Evolutionary conservation across 1,140 invertebrate genomes (phyloP).

Genomic region (Coptotermes formosanus): DNA sequence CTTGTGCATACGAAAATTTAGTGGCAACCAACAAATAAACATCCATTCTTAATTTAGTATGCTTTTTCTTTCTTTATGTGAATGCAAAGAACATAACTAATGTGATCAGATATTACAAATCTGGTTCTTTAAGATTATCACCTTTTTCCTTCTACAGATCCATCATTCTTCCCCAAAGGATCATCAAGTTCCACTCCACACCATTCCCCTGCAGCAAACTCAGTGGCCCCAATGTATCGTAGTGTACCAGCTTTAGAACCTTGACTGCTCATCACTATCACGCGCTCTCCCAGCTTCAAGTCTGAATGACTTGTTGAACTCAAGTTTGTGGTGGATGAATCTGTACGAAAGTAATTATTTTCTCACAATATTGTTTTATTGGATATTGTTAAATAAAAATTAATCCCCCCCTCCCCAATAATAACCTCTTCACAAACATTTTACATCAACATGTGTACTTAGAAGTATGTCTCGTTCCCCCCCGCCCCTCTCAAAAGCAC

Average conservation of each 20-base stretch:
- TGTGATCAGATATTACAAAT: background rate
- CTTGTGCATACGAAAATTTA: background rate
- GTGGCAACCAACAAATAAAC: background rate
- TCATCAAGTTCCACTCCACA: slow-evolving; percentile 94
- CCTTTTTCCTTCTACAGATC: slow-evolving; percentile 73
- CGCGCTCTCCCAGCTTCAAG: slow-evolving; percentile 82
- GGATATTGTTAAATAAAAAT: no score
- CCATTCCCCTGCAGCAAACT: slow-evolving; percentile 91
- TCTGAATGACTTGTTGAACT: slow-evolving; percentile 44
- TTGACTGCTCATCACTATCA: slow-evolving; percentile 83
- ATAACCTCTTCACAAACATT: no score
- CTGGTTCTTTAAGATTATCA: background rate
- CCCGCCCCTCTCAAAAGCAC: no score
- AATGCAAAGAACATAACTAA: background rate
- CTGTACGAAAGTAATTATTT: background rate
- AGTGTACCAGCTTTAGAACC: slow-evolving; percentile 87
- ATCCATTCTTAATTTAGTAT: background rate
- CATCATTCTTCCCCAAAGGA: slow-evolving; percentile 92
- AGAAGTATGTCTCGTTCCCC: no score
- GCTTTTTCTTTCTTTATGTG: background rate
- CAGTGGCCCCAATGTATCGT: slow-evolving; percentile 78
- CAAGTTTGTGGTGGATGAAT: background rate
- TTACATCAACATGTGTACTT: no score
- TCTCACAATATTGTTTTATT: no score
- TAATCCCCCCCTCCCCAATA: no score